phyloP scores from a whole-genome alignment of 2,888 invertebrate genomes.

The Zonitis immaculata region DNA sequence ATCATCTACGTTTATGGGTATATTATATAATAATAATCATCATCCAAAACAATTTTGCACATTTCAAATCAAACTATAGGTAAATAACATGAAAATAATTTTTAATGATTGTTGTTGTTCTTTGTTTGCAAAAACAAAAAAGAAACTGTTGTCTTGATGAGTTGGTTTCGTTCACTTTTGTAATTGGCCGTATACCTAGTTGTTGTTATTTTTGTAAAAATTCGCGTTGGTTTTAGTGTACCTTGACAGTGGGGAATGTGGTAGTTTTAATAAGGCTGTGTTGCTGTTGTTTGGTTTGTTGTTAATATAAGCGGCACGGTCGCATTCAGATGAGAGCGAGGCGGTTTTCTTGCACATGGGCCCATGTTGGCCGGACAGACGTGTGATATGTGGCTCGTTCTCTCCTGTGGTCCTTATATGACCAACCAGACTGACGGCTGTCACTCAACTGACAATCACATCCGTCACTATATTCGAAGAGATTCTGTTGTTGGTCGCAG shows the following conservation, averaged over 20 bases:
- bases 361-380: conserved; percentile 24
- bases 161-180: neutral
- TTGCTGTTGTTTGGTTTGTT: neutral
- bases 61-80: neutral
- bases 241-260: conserved; percentile 10
- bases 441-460: conserved; percentile 47
- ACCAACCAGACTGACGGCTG: conserved; percentile 43
- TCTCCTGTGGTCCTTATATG: conserved; percentile 44
- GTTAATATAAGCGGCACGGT: neutral
- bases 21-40: neutral
- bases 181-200: neutral
- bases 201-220: neutral
- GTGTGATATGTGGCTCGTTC: conserved; percentile 41
- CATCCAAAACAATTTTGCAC: neutral
- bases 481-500: neutral
- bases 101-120: conserved; percentile 1
- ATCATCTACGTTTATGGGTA: too few species aligned
- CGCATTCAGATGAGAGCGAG: conserved; percentile 23
- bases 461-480: conserved; percentile 37
- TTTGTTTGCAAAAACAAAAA: neutral
- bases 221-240: conserved; percentile 1
- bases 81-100: neutral
- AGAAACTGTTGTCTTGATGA: conserved; percentile 1
- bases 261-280: conserved; percentile 18
- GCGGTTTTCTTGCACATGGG: too few species aligned